Base-by-base conservation (phyloP, 2,797 vertebrate genomes). In the Onychomys leucogaster region DNA sequence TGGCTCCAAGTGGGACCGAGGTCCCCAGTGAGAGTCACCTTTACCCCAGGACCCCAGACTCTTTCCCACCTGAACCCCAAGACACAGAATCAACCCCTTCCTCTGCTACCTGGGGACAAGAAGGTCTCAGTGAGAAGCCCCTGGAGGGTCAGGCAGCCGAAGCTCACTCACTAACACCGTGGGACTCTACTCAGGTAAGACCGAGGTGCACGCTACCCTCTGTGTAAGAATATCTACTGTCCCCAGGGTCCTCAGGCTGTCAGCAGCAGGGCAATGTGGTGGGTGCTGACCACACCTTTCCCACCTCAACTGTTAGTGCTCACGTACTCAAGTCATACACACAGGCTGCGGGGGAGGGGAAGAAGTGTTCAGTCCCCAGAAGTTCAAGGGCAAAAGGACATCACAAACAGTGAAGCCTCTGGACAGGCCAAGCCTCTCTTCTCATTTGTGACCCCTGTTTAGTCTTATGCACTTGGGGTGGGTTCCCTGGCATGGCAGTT, bases 181-280 rank as follows among this genome's bases (percentile, higher is more conserved):
- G 99, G 98, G 99, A 99, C 86, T 98, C 98, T 0, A 98, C 98
- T 76, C 99, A 99, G 99, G 99, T 99, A 98, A 71, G 11, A 0
- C 27, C 57, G 89, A 67, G 57, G 91, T 2, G 17, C 32, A 77
- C 11, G 25, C 46, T 29, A 49, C 19, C 23, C 25, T 23, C 5
- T 12, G 52, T 34, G 27, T 29, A 27, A 57, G 90, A 37, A 55
- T 23, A 2, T 12, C 89, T 21, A 13, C n/a, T 57, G 77, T 43
- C 49, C 78, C 37, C 55, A 34, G 32, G n/a, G 37, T 75, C 86
- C 69, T 89, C 10, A 7, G n/a, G 16, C 10, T 55, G 34, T 52
- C 46, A 7, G 43, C 21, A 29, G 34, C 43, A 78, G 34, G 25
- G 49, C 0, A 13, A 25, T 21, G 13, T 46, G 73, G 21, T n/a